phyloP scores from a whole-genome alignment of 2,888 invertebrate genomes.

The Escarpia spicata region DNA sequence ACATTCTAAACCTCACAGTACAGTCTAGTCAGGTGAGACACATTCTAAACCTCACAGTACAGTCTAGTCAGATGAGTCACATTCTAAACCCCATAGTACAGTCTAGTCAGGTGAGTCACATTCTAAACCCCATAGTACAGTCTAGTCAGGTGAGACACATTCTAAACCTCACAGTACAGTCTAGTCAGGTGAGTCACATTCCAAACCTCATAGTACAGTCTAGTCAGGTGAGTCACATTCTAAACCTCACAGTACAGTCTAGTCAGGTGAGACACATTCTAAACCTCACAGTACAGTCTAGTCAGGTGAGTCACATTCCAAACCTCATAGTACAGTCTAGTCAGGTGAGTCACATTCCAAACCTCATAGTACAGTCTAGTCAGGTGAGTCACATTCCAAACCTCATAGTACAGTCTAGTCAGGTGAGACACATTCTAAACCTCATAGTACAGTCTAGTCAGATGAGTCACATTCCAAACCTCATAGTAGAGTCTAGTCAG shows the following conservation, averaged over 20 bases:
- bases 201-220: too few species aligned
- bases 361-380: too few species aligned
- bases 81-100: too few species aligned
- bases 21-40: too few species aligned
- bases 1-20: too few species aligned
- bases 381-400: too few species aligned
- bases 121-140: slow-evolving; percentile 52
- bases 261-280: slow-evolving; percentile 44
- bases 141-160: slow-evolving; percentile 46
- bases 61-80: too few species aligned
- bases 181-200: background rate
- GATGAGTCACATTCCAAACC: slow-evolving; percentile 36
- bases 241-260: slow-evolving; percentile 51
- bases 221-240: too few species aligned
- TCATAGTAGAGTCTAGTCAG: background rate
- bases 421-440: slow-evolving; percentile 53
- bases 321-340: too few species aligned
- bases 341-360: too few species aligned
- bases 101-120: slow-evolving; percentile 44
- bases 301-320: background rate
- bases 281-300: background rate
- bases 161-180: background rate
- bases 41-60: too few species aligned
- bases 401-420: too few species aligned
- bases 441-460: slow-evolving; percentile 50